These are phyloP conservation scores for Hetaerina americana DNA, from an alignment of 1,140 invertebrate species.

Conservation along the genomic window DNA sequence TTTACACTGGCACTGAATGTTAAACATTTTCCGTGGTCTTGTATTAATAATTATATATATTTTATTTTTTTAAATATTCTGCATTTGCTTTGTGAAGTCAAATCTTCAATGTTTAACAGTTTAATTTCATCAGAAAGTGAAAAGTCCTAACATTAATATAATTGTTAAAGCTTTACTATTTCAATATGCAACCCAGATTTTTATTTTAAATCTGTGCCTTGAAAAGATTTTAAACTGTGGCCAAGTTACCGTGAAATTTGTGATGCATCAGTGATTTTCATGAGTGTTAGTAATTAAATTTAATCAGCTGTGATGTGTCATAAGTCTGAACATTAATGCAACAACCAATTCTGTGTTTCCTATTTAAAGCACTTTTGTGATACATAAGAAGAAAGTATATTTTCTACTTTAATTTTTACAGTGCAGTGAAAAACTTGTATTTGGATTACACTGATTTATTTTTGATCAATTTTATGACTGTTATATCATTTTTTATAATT, in stretches of 20 bases:
- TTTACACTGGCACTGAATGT: neutral
- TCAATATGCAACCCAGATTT: too few relatives aligned
- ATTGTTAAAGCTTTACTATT: too few relatives aligned
- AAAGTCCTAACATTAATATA: too few relatives aligned
- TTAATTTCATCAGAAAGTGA: too few relatives aligned
- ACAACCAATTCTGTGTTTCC: neutral
- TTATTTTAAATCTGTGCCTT: neutral
- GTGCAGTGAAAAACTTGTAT: neutral
- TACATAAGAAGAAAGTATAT: neutral
- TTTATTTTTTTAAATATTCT: neutral
- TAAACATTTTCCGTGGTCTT: slow-evolving; percentile 2
- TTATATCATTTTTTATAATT: neutral
- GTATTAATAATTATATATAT: neutral
- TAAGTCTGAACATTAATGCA: neutral
- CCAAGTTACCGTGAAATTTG: neutral
- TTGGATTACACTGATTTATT: too few relatives aligned
- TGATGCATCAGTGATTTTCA: neutral
- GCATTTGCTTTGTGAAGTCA: neutral
- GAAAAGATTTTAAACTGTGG: neutral
- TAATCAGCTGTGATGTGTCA: neutral
- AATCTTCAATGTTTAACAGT: neutral
- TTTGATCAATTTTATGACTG: neutral
- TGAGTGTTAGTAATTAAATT: neutral
- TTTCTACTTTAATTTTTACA: neutral
- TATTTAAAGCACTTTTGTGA: neutral